Evolutionary conservation across 2,113 vertebrate genomes (phyloP).

Genomic region (Thermophis baileyi): DNA sequence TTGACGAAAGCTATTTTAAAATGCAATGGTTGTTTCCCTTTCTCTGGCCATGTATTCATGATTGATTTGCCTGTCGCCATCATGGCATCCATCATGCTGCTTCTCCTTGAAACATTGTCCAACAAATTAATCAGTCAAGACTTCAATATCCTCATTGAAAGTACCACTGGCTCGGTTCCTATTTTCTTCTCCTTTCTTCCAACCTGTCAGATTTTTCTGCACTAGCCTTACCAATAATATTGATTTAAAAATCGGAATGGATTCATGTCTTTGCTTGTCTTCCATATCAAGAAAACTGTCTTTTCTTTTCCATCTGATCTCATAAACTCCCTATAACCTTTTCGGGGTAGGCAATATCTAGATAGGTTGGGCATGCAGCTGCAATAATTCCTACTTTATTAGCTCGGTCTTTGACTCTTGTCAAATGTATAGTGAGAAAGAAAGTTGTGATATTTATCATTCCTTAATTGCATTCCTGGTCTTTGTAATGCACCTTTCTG

Average conservation of each 20-base stretch:
- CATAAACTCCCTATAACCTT: not conserved
- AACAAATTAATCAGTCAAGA: slow-evolving; percentile 26
- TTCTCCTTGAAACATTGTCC: slow-evolving; percentile 12
- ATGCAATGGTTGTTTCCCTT: not conserved
- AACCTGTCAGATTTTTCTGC: not conserved
- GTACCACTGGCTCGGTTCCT: not conserved
- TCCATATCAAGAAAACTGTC: not conserved
- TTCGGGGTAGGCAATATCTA: not conserved
- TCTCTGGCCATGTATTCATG: not conserved
- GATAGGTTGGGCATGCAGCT: not conserved
- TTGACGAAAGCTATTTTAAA: not conserved
- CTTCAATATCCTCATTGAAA: slow-evolving; percentile 20
- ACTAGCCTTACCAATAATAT: not conserved
- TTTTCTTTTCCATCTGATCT: not conserved
- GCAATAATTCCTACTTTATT: not conserved
- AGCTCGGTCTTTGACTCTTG: not conserved
- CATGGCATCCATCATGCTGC: not conserved
- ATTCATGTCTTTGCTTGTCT: not conserved
- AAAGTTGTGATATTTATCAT: not conserved
- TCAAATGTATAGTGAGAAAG: not conserved
- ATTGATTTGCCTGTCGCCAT: slow-evolving; percentile 18
- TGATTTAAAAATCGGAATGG: not conserved
- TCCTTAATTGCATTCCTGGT: not conserved
- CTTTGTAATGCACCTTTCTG: not conserved
- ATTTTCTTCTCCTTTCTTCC: not conserved